Evolutionary conservation across 2,797 vertebrate species (phyloP).

Genomic region (Leptoclinus maculatus): DNA sequence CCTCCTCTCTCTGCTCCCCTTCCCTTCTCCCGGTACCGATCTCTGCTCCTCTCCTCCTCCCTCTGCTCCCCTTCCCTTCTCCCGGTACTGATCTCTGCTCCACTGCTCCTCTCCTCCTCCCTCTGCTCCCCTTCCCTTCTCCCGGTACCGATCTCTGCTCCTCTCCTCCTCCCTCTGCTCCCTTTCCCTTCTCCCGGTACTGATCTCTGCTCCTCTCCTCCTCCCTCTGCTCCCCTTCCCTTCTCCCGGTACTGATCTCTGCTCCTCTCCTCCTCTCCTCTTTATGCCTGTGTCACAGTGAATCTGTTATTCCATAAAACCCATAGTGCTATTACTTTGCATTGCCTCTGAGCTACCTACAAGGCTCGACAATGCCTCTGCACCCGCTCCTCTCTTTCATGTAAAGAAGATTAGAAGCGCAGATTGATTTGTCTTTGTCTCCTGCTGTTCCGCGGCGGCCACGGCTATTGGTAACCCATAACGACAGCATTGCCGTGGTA

Average conservation of each 20-base stretch:
- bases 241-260: conserved; percentile 19
- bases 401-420: conserved; percentile 72
- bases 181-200: conserved; percentile 1
- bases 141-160: too few relatives aligned
- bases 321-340: conserved; percentile 48
- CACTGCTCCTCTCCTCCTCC: conserved; percentile 30
- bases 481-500: conserved; percentile 77
- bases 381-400: conserved; percentile 50
- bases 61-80: background rate
- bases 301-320: conserved; percentile 67
- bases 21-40: conserved; percentile 11
- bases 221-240: conserved; percentile 7
- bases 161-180: conserved; percentile 17
- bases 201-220: conserved; percentile 29
- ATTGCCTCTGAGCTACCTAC: conserved; percentile 53
- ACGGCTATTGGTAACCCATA: conserved; percentile 74
- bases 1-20: conserved; percentile 12
- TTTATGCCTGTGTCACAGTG: conserved; percentile 65
- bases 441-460: conserved; percentile 56
- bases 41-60: conserved; percentile 31
- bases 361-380: conserved; percentile 47
- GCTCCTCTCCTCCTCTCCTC: conserved; percentile 30
- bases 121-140: too few relatives aligned
- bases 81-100: conserved; percentile 14
- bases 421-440: conserved; percentile 79